Evolutionary conservation across 2,113 vertebrate species (phyloP), one percentile per base, ranked within the genome.

Genomic region (Chlorodrepanis virens): DNA sequence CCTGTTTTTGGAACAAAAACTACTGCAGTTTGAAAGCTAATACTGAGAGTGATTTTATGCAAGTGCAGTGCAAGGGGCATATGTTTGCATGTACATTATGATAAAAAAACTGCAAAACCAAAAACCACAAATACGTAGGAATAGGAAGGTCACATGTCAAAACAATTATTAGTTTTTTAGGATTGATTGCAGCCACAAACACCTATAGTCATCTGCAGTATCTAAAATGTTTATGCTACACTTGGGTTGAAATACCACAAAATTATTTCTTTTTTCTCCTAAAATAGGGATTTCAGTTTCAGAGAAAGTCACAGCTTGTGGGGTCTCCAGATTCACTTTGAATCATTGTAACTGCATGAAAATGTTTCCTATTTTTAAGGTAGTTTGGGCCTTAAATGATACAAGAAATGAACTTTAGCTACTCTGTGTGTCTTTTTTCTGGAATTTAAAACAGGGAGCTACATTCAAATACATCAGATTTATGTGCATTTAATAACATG

Each of bases 341-440:
- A 88, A 37, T 77, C 60, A 88, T 4, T 61, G 40, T 27, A 90
- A 80, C 18, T 33, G 42, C 20, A 2, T 31, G 40, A 65, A 89
- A 90, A 52, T 1, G 0, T 45, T 87, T 56, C 56, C 31, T 31
- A 24, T 49, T 53, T 93, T 77, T 83, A 49, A 74, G 68, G 80
- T 16, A 70, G 68, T 70, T 94, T 74, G 31, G 54, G 25, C 59
- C 31, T 77, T 86, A 79, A 94, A 91, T 65, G 75, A 80, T 54
- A 93, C 79, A 92, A 77, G 50, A 92, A 88, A 90, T 88, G 70
- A 94, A 97, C 85, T 93, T 95, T 19, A 85, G 74, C 29, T 76
- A 65, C 59, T 39, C 63, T 42, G 23, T 23, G 29, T 45, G 11
- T 37, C 37, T 87, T 91, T 82, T 59, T 93, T 21, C 68, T 65